A percentile compares a stretch with the other conserved stretches of the same genome.
Conservation (phyloP, 2,113 vertebrate species). For the Spilogale gracilis region DNA sequence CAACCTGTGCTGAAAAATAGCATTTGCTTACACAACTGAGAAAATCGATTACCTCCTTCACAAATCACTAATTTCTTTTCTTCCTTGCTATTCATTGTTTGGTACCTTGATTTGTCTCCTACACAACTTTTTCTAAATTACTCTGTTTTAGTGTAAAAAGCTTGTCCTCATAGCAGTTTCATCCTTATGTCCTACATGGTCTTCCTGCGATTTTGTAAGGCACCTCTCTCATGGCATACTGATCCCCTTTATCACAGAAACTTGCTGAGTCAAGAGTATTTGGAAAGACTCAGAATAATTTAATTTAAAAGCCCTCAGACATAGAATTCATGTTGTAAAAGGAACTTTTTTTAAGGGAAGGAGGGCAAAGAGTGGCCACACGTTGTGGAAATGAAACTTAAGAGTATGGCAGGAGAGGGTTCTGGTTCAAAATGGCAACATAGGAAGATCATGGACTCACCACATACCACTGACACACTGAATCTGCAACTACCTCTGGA, state of each 20-base stretch:
- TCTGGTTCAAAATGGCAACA: neutral
- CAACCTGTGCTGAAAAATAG: neutral
- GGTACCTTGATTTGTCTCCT: neutral
- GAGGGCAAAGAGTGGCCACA: accelerated
- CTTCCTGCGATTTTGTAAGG: neutral
- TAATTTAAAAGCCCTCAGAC: neutral
- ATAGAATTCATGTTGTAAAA: neutral
- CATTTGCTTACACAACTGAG: neutral
- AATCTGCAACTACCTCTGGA: neutral
- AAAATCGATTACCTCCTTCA: neutral
- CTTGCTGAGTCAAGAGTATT: neutral
- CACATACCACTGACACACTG: neutral
- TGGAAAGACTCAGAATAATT: neutral
- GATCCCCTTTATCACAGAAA: neutral
- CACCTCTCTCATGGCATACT: neutral
- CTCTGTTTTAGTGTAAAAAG: neutral
- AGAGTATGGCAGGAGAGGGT: neutral
- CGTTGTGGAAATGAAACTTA: neutral
- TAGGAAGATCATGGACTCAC: neutral
- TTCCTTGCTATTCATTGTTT: neutral
- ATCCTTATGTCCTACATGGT: neutral
- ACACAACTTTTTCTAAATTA: neutral
- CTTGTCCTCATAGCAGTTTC: neutral
- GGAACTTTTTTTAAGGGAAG: neutral
- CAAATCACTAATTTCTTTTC: neutral